These are phyloP conservation scores for Scolanthus callimorphus DNA, from an alignment of 92 coral and sea anemone species.

Conservation along the genomic window DNA sequence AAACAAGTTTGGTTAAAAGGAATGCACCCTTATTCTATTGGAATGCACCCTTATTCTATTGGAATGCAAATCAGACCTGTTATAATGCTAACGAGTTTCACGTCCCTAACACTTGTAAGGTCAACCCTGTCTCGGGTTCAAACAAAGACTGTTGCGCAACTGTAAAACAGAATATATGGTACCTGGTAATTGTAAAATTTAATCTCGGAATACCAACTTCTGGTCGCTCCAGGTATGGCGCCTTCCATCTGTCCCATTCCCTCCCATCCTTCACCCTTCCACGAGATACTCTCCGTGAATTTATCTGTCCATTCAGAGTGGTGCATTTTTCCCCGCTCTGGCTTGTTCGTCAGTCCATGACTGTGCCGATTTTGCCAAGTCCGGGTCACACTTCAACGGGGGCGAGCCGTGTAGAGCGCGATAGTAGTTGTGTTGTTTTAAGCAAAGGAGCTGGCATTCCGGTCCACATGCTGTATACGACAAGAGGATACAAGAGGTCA, in stretches of 20 bases:
- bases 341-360: conserved; percentile 50
- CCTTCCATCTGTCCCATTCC: conserved; percentile 58
- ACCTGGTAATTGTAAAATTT: conserved; percentile 37
- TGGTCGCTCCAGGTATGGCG: conserved; percentile 56
- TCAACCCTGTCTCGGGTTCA: no score
- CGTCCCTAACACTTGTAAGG: no score
- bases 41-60: no score
- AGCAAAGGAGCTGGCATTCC: conserved; percentile 43
- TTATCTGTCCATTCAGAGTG: conserved; percentile 15
- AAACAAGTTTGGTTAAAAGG: no score
- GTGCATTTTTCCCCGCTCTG: conserved; percentile 21
- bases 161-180: no score
- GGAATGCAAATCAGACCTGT: no score
- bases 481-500: no score
- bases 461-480: conserved; percentile 52
- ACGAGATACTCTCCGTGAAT: conserved; percentile 54
- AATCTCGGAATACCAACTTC: conserved; percentile 58
- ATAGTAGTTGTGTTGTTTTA: conserved; percentile 48
- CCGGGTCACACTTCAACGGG: conserved; percentile 39
- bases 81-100: no score
- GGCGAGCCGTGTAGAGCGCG: conserved; percentile 44
- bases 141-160: no score
- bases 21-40: no score
- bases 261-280: conserved; percentile 61
- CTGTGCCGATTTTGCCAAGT: conserved; percentile 46